Base-by-base conservation (phyloP, 1,140 invertebrate genomes). In the Hyphantria cunea region DNA sequence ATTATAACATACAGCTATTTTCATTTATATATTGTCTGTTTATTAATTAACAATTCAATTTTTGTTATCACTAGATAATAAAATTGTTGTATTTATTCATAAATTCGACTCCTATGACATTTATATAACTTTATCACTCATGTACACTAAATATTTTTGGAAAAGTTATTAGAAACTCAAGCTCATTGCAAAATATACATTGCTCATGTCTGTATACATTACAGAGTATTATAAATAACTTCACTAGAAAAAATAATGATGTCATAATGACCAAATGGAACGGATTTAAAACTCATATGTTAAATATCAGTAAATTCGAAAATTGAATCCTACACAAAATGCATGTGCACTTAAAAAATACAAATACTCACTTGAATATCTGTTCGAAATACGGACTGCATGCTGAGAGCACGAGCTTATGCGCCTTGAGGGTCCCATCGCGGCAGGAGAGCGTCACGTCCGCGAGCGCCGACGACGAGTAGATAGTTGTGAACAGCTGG, bases 341-440 rank as follows among this genome's bases (percentile, higher is more conserved):
- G 13, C 2, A 65, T 52, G 53, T 55, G 54, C 66, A 39, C 69
- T 58, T 66, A 52, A 59, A 64, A 56, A 66, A 76, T 60, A 61
- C 14, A 55, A 45, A 51, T 64, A 81, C 79, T 83, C 64, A 90
- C 93, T 93, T 94, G 91, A 95, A 94, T 81, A 95, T 92, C 84
- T 94, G 94, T 76, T 95, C 94, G 82, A 96, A 96, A 76, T 95
- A 96, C 15, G 94, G 94, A 76, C 94, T 95, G 82, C 94, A 95
- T 11, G 95, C 94, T 25, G 95, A 95, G 52, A 96, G 84, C 48
- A 96, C 94, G 45, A 95, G 92, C 77, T 93, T 94, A 74, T 95
- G 95, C 14, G 94, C 94, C 74, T 93, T 93, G 59, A 95, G 85
- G 39, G 92, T 93, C 54, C 93, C 93, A 78, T 94, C 93, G 67